Conservation (phyloP, 2,888 invertebrate genomes). For the Plemyria rubiginata region DNA sequence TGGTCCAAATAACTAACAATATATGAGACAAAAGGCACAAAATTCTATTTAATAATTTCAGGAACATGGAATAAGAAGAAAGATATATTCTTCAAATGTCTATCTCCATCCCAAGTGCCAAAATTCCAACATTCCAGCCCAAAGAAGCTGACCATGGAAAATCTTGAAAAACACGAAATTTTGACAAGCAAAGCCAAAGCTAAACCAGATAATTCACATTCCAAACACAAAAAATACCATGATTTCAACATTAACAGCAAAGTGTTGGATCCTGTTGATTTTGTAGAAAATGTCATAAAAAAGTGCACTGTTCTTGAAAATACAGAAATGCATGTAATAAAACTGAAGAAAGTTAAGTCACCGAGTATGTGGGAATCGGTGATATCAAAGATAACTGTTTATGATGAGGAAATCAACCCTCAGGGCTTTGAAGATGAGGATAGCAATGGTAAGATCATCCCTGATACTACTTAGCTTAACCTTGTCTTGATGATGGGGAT, state of each 20-base stretch:
- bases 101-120: constrained; percentile 9
- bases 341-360: not conserved
- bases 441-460: constrained; percentile 4
- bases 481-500: too few species aligned
- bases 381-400: not conserved
- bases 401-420: constrained; percentile 20
- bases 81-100: constrained; percentile 8
- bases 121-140: not conserved
- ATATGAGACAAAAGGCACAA: too few species aligned
- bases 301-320: not conserved
- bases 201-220: not conserved
- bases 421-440: not conserved
- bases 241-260: constrained; percentile 6
- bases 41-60: constrained; percentile 1
- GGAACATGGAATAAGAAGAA: constrained; percentile 20
- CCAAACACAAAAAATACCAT: constrained; percentile 9
- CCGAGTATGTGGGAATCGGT: not conserved
- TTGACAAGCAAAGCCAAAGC: not conserved
- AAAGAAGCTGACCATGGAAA: constrained; percentile 16
- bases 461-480: not conserved
- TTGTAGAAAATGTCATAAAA: constrained; percentile 19
- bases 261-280: constrained; percentile 10
- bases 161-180: constrained; percentile 18
- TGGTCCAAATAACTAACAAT: too few species aligned
- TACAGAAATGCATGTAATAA: too few species aligned